A percentile compares a stretch with the other conserved stretches of the same genome.
phyloP scores from a whole-genome alignment of 2,113 vertebrate genomes.

The Myotis davidii region DNA sequence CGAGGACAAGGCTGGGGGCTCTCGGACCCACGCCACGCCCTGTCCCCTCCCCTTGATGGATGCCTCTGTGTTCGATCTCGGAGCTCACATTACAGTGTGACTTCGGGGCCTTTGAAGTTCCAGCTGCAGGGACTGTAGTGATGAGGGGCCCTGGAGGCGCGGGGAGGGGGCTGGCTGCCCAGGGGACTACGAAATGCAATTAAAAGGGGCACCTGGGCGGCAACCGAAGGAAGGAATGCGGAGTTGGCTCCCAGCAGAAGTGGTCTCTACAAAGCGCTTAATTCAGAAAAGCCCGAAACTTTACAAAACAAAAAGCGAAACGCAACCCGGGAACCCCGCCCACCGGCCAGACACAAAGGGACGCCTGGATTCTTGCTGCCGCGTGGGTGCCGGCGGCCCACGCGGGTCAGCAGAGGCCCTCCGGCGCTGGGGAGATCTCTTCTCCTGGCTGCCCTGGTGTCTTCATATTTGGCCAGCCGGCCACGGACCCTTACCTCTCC shows the following conservation, averaged over 20 bases:
- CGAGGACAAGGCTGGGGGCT: not conserved
- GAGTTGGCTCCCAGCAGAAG: slow-evolving; percentile 55
- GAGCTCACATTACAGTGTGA: slow-evolving; percentile 64
- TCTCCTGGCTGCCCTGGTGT: not conserved
- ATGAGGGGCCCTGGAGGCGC: slow-evolving; percentile 46
- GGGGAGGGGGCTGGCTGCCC: not conserved
- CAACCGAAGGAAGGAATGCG: not conserved
- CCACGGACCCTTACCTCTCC: too few relatives aligned
- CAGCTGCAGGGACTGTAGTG: slow-evolving; percentile 62
- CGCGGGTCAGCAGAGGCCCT: not conserved
- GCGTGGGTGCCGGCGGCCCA: not conserved
- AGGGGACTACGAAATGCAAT: slow-evolving; percentile 64
- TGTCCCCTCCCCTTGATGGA: slow-evolving; percentile 30
- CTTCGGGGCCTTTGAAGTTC: slow-evolving; percentile 76
- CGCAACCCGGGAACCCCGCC: not conserved
- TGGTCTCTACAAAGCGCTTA: slow-evolving; percentile 26
- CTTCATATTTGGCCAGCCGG: not conserved
- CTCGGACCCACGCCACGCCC: not conserved
- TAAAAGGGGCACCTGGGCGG: slow-evolving; percentile 69
- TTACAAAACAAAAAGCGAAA: not conserved
- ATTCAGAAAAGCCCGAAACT: not conserved
- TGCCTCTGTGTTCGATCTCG: slow-evolving; percentile 30
- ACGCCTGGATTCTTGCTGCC: not conserved
- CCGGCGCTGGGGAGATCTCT: too few relatives aligned
- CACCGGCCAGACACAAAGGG: not conserved